Conservation (phyloP, 2,797 vertebrate species). For the Gymnodraco acuticeps region DNA sequence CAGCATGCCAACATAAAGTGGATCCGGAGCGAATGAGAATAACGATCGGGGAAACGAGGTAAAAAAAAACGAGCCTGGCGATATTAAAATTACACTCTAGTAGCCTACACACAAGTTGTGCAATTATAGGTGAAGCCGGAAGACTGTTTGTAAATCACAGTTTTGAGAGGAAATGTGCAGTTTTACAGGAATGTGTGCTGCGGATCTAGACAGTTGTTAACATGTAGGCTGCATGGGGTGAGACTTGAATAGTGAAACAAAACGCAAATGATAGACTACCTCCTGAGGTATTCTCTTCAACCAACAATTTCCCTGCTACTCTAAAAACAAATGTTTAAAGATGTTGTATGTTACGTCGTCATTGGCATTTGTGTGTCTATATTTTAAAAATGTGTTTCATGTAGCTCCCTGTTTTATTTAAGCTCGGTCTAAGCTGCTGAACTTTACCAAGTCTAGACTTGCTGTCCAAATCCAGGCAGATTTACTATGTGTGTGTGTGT, state of each 20-base stretch:
- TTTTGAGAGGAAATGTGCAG: constrained; percentile 29
- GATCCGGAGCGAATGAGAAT: constrained; percentile 16
- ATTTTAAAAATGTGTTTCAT: constrained; percentile 14
- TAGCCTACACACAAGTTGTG: background rate
- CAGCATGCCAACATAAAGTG: constrained; percentile 38
- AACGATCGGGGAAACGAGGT: constrained; percentile 44
- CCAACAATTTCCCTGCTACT: background rate
- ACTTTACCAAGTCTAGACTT: constrained; percentile 76
- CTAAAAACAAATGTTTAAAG: background rate
- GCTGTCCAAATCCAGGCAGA: constrained; percentile 61
- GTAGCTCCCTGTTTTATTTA: constrained; percentile 46
- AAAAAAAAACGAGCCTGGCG: background rate
- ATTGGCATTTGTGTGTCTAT: background rate
- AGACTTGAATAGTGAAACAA: background rate
- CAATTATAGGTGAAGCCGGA: constrained; percentile 1
- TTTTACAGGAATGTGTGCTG: constrained; percentile 56
- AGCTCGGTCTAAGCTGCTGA: constrained; percentile 60
- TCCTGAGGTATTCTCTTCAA: background rate
- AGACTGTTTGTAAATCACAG: background rate
- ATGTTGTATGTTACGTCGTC: background rate
- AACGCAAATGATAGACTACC: background rate
- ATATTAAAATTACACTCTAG: background rate
- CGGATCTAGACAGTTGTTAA: constrained; percentile 41
- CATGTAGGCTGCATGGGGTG: constrained; percentile 1
- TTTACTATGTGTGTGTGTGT: constrained; percentile 45